phyloP scores from a whole-genome alignment of 2,888 invertebrate genomes.

The Hedychridium roseum region DNA sequence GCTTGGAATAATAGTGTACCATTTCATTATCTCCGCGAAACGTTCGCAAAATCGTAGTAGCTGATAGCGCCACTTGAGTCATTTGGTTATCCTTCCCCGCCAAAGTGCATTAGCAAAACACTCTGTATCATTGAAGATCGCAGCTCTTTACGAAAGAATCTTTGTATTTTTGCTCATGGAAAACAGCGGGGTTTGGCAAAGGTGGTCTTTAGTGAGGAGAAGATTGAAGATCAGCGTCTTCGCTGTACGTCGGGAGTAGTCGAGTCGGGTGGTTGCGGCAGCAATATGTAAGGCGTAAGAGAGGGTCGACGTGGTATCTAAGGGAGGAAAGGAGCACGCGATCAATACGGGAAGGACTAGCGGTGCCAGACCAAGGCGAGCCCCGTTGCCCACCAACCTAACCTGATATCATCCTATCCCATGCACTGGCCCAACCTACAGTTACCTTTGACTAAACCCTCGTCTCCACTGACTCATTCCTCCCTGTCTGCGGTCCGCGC shows the following conservation, averaged over 20 bases:
- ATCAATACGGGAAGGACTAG: constrained; percentile 63
- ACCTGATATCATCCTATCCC: constrained; percentile 56
- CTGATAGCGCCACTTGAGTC: too few species aligned
- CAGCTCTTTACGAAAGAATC: too few species aligned
- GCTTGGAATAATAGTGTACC: too few species aligned
- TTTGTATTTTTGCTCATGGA: too few species aligned
- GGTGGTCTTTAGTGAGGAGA: too few species aligned
- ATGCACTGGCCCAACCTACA: constrained; percentile 47
- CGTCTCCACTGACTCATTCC: constrained; percentile 48
- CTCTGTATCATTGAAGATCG: too few species aligned
- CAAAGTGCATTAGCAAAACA: too few species aligned
- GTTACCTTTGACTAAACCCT: constrained; percentile 43
- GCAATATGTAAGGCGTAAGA: constrained; percentile 43
- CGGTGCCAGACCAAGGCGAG: constrained; percentile 62
- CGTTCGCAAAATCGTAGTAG: too few species aligned
- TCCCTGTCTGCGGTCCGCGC: constrained; percentile 28
- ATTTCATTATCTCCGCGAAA: too few species aligned
- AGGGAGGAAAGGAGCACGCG: constrained; percentile 60
- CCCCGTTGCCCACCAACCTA: constrained; percentile 54
- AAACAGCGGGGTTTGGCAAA: too few species aligned
- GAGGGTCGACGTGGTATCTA: constrained; percentile 55
- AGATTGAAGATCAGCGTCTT: constrained; percentile 21
- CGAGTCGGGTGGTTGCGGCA: constrained; percentile 33
- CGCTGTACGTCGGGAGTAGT: constrained; percentile 20
- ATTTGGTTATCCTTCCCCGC: too few species aligned